Evolutionary conservation across 37 sponge, comb jelly and placozoan genomes (phyloP).

Genomic region (Trichoplax adhaerens): DNA sequence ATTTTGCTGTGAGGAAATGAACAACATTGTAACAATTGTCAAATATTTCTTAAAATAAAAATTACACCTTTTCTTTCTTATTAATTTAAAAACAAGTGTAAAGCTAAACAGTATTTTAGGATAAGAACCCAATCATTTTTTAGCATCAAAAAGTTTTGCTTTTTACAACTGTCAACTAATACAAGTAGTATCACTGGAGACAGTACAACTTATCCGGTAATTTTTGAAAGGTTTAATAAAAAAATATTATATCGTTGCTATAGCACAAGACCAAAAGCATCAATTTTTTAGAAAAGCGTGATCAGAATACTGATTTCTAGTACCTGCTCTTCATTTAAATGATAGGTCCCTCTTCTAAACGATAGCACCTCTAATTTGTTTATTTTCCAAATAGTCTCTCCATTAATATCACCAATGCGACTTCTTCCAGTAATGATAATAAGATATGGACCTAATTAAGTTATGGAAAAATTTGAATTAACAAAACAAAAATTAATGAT

Average conservation of each 20-base stretch:
- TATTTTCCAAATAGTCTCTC: conserved; percentile 40
- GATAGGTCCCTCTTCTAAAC: conserved; percentile 33
- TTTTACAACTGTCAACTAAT: neutral
- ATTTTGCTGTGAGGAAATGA: neutral
- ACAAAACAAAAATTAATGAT: no score
- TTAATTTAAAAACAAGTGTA: neutral
- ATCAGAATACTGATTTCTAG: neutral
- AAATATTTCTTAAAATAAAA: neutral
- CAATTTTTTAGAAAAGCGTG: neutral
- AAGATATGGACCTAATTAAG: conserved; percentile 35
- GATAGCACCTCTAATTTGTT: conserved; percentile 50
- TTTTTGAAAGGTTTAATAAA: neutral
- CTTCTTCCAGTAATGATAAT: conserved; percentile 48
- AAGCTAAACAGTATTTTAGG: neutral
- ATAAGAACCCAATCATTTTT: neutral
- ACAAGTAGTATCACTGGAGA: neutral
- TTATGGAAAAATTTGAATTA: no score
- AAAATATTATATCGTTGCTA: no score
- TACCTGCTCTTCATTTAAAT: conserved; percentile 56
- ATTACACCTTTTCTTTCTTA: neutral
- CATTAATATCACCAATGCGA: conserved; percentile 54
- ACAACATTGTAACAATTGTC: neutral
- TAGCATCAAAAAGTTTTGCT: neutral
- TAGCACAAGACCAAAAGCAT: neutral
- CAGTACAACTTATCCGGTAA: neutral